Evolutionary conservation across 2,113 vertebrate species (phyloP).

Genomic region (Rhinopomastus cyanomelas): DNA sequence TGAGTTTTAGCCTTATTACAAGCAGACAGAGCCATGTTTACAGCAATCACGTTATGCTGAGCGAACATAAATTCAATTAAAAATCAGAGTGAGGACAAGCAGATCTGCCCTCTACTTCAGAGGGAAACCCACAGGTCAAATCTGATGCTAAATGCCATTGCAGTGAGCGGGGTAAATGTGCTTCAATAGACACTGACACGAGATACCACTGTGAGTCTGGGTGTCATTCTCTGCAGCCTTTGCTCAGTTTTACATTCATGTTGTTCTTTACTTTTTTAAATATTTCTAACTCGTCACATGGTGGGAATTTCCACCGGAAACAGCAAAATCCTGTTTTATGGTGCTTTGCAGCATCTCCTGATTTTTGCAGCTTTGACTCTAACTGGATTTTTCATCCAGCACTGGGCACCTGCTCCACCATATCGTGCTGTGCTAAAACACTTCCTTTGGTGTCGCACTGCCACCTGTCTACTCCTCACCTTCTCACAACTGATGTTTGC

Average conservation of each 20-base stretch:
- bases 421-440: background rate
- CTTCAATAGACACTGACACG: background rate
- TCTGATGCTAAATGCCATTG: background rate
- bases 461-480: too few species aligned
- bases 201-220: background rate
- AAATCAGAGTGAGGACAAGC: constrained; percentile 16
- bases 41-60: constrained; percentile 36
- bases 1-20: constrained; percentile 40
- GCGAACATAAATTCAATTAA: constrained; percentile 54
- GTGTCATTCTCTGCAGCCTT: background rate
- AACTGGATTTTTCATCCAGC: background rate
- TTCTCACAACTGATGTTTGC: background rate
- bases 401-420: background rate
- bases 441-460: background rate
- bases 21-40: constrained; percentile 41
- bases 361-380: background rate
- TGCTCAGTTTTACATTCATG: background rate
- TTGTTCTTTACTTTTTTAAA: background rate
- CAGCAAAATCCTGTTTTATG: background rate
- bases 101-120: background rate
- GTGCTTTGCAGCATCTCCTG: background rate
- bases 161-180: background rate
- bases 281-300: background rate
- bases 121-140: background rate
- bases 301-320: background rate